Evolutionary conservation across 2,888 invertebrate genomes (phyloP), one percentile per base, ranked within the genome.

Genomic region (Notocelia uddmanniana): DNA sequence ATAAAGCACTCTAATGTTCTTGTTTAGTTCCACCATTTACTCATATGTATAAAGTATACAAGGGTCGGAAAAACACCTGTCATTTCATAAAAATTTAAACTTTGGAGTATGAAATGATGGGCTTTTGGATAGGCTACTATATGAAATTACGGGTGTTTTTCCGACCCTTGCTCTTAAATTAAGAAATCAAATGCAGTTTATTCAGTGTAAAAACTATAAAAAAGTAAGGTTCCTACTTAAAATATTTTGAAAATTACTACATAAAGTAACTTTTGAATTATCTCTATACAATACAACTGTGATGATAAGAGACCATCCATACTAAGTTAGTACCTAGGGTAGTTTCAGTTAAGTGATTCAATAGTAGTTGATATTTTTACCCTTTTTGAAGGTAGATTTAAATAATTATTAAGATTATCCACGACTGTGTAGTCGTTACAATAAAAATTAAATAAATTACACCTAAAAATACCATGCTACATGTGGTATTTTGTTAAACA

Each of bases 391-490:
- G 48, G 62, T 62, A 62, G 18, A 50, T 62, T 18, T 10, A 62
- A 62, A 62, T 62, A 18, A 8, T 26, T 0, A 19, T 31, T 13
- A 19, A 31, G 31, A 31, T 23, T 18, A 15, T 41, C 19, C 9
- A n/a, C 5, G 0, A 5, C 5, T 18, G 13, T 19, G 31, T 8
- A 31, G 13, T 13, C 23, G 26, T 48, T 31, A 50, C 1, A 19
- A 50, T 21, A 9, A 50, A 10, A 15, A 13, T 5, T 31, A 18
- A 3, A 23, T 19, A 15, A 34, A 9, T 18, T 9, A 9, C 15
- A 21, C 6, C 19, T 3, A 50, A 63, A 31, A 48, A 52, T 34
- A 50, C 34, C 52, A 52, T 52, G 34, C n/a, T 63, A 31, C 50
- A 34, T 21, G 6, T 6, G 8, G 3, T 63, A 21, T 63, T 63